Conservation (phyloP, 2,113 vertebrate species). For the Setophaga petechia region DNA sequence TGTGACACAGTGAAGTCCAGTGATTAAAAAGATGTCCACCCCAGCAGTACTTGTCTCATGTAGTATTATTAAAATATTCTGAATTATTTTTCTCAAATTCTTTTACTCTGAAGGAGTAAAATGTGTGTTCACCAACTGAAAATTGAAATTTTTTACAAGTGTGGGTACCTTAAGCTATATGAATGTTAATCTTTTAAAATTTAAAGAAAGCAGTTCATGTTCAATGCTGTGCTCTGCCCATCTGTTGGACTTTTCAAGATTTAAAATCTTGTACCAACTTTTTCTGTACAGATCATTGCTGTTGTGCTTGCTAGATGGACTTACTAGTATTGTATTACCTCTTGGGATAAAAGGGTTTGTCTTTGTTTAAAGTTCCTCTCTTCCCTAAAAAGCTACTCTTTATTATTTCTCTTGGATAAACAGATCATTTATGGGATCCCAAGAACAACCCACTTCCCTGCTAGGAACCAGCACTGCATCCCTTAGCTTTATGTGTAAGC, state of each 20-base stretch:
- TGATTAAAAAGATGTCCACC: neutral
- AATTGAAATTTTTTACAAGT: neutral
- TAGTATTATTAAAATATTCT: neutral
- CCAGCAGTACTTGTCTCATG: neutral
- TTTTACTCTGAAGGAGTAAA: neutral
- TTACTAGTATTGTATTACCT: neutral
- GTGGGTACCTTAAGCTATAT: neutral
- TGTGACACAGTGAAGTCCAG: neutral
- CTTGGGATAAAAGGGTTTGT: neutral
- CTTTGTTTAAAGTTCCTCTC: neutral
- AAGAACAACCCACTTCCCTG: neutral
- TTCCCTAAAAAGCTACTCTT: neutral
- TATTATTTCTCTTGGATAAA: neutral
- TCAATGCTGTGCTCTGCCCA: neutral
- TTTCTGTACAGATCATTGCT: neutral
- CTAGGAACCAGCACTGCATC: neutral
- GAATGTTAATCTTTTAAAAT: neutral
- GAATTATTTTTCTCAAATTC: neutral
- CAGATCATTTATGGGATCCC: neutral
- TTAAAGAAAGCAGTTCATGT: neutral
- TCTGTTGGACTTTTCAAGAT: neutral
- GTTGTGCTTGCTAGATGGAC: neutral
- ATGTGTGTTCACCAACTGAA: neutral
- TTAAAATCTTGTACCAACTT: neutral
- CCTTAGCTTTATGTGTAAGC: neutral